Conservation (phyloP, 2,113 vertebrate species). For the Sapayoa aenigma region DNA sequence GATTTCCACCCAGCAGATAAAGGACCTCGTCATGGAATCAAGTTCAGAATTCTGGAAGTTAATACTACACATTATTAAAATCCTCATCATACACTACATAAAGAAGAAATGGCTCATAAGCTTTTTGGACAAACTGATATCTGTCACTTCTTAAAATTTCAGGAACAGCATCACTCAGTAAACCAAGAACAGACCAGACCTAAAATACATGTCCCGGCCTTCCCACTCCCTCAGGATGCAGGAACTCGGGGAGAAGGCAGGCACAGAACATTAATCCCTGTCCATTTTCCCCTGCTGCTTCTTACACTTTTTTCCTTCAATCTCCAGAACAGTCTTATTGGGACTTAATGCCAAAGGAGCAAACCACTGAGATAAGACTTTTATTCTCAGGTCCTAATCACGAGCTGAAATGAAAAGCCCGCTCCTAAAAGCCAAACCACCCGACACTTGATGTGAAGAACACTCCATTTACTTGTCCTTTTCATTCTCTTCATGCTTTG, state of each 20-base stretch:
- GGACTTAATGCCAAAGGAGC: background rate
- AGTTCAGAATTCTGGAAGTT: background rate
- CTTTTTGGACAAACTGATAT: background rate
- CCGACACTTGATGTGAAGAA: background rate
- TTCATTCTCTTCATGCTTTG: constrained; percentile 96
- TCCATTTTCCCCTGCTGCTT: background rate
- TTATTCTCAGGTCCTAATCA: background rate
- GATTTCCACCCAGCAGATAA: background rate
- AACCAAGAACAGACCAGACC: background rate
- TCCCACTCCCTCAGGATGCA: background rate
- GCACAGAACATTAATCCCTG: background rate
- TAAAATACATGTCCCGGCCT: background rate
- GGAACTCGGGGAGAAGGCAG: background rate
- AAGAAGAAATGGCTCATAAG: background rate
- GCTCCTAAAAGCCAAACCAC: background rate
- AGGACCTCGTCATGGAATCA: background rate
- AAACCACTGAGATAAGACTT: background rate
- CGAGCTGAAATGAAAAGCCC: background rate
- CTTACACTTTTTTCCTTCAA: background rate
- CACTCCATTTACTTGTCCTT: constrained; percentile 89
- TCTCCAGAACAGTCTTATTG: background rate
- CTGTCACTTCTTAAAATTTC: background rate
- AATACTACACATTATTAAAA: background rate
- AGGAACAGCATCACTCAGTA: background rate
- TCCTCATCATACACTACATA: background rate